A percentile compares a stretch with the other conserved stretches of the same genome.
These are phyloP conservation scores for Venustaconcha ellipsiformis DNA, from an alignment of 1,140 invertebrate genomes.

Conservation along the genomic window DNA sequence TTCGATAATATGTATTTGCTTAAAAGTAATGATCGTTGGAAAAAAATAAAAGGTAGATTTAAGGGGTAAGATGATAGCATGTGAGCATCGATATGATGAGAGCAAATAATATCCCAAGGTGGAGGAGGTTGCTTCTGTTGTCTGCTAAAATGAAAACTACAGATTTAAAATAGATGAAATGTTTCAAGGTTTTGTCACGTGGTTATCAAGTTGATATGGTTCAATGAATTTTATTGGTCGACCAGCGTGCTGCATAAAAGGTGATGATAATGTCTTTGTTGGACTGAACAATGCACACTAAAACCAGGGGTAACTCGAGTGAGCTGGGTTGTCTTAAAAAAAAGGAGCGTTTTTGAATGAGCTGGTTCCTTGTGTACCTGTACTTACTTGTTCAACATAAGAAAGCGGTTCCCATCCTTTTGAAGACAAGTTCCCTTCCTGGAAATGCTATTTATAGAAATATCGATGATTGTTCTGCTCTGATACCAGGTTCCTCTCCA, in stretches of 20 bases:
- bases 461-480: constrained; percentile 13
- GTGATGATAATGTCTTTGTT: neutral
- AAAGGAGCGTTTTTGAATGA: neutral
- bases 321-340: neutral
- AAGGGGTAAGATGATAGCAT: no score
- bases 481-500: constrained; percentile 26
- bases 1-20: no score
- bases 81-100: no score
- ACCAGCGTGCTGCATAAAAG: neutral
- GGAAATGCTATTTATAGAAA: constrained; percentile 23
- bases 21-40: no score
- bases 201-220: no score
- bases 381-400: constrained; percentile 33
- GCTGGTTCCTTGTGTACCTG: neutral
- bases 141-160: no score
- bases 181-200: no score
- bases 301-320: neutral
- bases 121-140: no score
- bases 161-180: no score
- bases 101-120: no score
- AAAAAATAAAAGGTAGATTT: no score
- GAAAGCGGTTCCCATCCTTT: constrained; percentile 20
- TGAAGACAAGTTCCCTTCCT: constrained; percentile 19
- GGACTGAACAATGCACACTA: neutral
- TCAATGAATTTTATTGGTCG: no score